Percentiles rank a stretch among this genome's conserved stretches.
Evolutionary conservation across 2,888 invertebrate genomes (phyloP).

Genomic region (Laothoe populi): DNA sequence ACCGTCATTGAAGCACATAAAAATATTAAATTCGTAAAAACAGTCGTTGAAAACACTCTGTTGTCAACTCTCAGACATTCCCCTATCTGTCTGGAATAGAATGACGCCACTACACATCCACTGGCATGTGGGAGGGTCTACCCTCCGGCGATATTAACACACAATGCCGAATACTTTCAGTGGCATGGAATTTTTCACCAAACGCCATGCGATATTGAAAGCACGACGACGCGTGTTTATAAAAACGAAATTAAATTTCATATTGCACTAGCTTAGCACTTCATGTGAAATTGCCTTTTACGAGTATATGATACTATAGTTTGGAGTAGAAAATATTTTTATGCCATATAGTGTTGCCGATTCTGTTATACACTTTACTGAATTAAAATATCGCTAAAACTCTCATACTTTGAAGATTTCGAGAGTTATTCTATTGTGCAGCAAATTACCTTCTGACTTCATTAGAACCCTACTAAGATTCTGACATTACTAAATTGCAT

Average conservation of each 20-base stretch:
- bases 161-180: constrained; percentile 41
- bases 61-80: constrained; percentile 6
- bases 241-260: constrained; percentile 10
- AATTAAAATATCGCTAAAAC: too few relatives aligned
- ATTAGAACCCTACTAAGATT: too few relatives aligned
- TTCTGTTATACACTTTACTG: too few relatives aligned
- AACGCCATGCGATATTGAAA: constrained; percentile 35
- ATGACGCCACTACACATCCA: constrained; percentile 10
- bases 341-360: too few relatives aligned
- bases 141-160: constrained; percentile 43
- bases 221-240: constrained; percentile 11
- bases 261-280: constrained; percentile 2
- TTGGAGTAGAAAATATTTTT: not conserved
- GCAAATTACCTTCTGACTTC: too few relatives aligned
- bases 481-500: too few relatives aligned
- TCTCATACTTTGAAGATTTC: too few relatives aligned
- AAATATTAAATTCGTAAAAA: too few relatives aligned
- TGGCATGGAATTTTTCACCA: constrained; percentile 34
- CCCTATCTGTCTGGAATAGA: constrained; percentile 20
- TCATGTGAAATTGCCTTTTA: not conserved
- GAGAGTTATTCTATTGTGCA: too few relatives aligned
- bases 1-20: too few relatives aligned
- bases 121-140: constrained; percentile 5
- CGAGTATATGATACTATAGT: not conserved
- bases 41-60: not conserved